Base-by-base conservation (phyloP, 1,140 invertebrate genomes). In the Papilio polyxenes region DNA sequence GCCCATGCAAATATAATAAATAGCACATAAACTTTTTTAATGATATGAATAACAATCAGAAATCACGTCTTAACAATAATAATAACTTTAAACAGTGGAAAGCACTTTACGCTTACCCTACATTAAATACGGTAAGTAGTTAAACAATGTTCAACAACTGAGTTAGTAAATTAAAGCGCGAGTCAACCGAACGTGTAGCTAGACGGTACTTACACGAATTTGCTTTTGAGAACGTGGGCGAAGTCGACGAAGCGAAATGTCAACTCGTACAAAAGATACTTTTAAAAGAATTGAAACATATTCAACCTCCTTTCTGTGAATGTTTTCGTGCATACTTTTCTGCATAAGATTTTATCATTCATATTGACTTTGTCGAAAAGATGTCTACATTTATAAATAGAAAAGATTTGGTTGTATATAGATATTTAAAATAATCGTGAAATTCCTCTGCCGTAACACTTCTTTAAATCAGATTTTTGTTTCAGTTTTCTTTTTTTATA, bases 21-120 rank as follows among this genome's bases (percentile, higher is more conserved):
- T 31, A 31, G 23, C 23, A 31, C 23, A 31, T 7, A 44, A 44
- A 44, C 40, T 44, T 44, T 40, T 4, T 44, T 44, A 44, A 4
- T 7, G 40, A 44, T 44, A 7, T 44, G 40, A 62, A 17, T 59
- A 17, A 0, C 5, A 15, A 69, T 31, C 23, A 15, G 23, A 69
- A 9, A 65, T 20, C 62, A 13, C 20, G 20, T 31, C 23, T 7
- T 72, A 37, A 37, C 65, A 72, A 72, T 72, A 40, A 40, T 31
- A 69, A 69, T 69, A 69, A 13, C 62, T 69, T 69, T 37, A 37
- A 72, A 72, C 65, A 72, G 31, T 15, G 65, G 65, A 72, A 72
- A 37, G 65, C 65, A 72, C 65, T 72, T 72, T 37, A 72, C 31
- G 65, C 65, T 72, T 69, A 3, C 20, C 5, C 59, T 62, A 65